Evolutionary conservation across 1,140 invertebrate genomes (phyloP).

Genomic region (Archivesica marissinica): DNA sequence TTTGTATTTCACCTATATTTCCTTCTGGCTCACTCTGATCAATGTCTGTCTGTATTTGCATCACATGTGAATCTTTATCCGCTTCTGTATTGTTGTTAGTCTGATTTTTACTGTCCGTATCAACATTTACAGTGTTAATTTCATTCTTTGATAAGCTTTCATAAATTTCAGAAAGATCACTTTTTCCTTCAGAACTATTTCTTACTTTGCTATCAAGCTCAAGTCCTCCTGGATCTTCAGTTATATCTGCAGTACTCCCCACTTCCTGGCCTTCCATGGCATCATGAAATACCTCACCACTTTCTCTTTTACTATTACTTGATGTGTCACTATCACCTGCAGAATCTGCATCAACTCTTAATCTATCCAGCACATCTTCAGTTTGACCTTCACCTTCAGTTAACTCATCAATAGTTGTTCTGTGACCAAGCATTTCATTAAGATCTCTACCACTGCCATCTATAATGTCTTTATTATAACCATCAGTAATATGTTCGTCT

Average conservation of each 20-base stretch:
- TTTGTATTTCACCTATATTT: slow-evolving; percentile 20
- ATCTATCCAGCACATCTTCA: slow-evolving; percentile 34
- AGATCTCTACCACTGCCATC: slow-evolving; percentile 11
- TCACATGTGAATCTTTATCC: slow-evolving; percentile 12
- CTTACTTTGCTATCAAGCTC: slow-evolving; percentile 6
- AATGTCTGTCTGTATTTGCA: slow-evolving; percentile 8
- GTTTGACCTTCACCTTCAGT: not conserved
- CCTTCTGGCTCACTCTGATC: not conserved
- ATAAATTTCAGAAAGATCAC: not conserved
- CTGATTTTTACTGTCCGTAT: slow-evolving; percentile 3
- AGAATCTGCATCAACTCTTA: slow-evolving; percentile 16
- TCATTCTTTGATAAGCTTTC: not conserved
- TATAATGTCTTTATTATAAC: not conserved
- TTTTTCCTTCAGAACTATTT: not conserved
- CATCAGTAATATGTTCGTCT: not conserved
- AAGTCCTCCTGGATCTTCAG: slow-evolving; percentile 36
- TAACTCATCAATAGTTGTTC: not conserved
- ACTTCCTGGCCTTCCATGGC: slow-evolving; percentile 29
- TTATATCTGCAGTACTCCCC: slow-evolving; percentile 15
- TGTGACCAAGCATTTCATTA: not conserved
- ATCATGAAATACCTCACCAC: slow-evolving; percentile 54
- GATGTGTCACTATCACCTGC: slow-evolving; percentile 48
- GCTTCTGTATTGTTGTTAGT: slow-evolving; percentile 54
- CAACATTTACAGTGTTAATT: not conserved
- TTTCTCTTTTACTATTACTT: slow-evolving; percentile 18